phyloP scores from a whole-genome alignment of 1,140 invertebrate genomes.

The Thrips palmi region DNA sequence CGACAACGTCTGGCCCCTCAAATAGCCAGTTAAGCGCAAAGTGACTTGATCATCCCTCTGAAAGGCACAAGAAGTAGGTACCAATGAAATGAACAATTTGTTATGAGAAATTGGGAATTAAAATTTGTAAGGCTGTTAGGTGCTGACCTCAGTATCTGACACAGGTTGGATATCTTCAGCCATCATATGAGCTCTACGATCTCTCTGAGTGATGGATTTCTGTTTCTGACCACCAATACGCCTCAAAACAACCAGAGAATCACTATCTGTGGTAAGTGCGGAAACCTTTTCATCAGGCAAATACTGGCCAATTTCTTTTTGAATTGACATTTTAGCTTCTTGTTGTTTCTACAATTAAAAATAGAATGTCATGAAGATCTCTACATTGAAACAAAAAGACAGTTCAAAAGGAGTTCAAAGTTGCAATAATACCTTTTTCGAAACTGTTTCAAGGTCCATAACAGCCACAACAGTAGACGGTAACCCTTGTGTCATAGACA shows the following conservation, averaged over 20 bases:
- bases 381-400: slow-evolving; percentile 1
- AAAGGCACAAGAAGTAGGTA: slow-evolving; percentile 13
- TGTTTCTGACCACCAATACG: slow-evolving; percentile 67
- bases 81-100: background rate
- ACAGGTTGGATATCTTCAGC: slow-evolving; percentile 60
- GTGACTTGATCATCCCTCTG: slow-evolving; percentile 35
- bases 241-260: slow-evolving; percentile 61
- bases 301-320: slow-evolving; percentile 56
- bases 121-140: slow-evolving; percentile 4
- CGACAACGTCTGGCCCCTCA: slow-evolving; percentile 59
- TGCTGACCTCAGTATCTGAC: slow-evolving; percentile 26
- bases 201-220: slow-evolving; percentile 47
- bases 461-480: slow-evolving; percentile 57
- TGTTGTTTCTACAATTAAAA: slow-evolving; percentile 36
- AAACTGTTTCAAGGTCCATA: slow-evolving; percentile 53
- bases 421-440: slow-evolving; percentile 28
- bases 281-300: slow-evolving; percentile 69
- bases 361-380: slow-evolving; percentile 14
- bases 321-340: slow-evolving; percentile 50
- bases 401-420: background rate
- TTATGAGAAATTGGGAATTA: slow-evolving; percentile 8
- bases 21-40: slow-evolving; percentile 67
- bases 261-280: slow-evolving; percentile 49
- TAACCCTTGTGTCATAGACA: slow-evolving; percentile 64
- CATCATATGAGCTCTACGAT: slow-evolving; percentile 59